Base-by-base conservation (phyloP, 2,888 invertebrate genomes). In the Ochlodes sylvanus region DNA sequence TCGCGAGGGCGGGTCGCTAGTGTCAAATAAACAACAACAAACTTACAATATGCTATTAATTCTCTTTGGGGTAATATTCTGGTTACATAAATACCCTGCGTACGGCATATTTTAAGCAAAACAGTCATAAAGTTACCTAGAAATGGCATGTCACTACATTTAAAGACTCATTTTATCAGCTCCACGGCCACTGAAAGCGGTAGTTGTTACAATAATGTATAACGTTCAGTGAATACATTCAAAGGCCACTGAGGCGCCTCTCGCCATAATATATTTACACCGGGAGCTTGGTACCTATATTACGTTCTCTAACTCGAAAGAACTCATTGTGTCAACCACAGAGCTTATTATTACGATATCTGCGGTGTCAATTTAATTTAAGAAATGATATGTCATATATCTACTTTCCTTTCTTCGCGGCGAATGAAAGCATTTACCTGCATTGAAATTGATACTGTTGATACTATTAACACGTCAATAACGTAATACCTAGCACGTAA, bases 201-300 rank as follows among this genome's bases (percentile, higher is more conserved):
- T 3, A 27, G 27, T 34, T 34, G 34, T 3, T 52, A 21, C 12
- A 52, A 52, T 12, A 34, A 52, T 21, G 19, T 12, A 52, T 21
- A 52, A 52, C 52, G 14, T 19, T 52, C 5, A 21, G 38, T 38
- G 38, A 38, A 38, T 38, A 52, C 69, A 54, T 52, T 70, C 69
- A 69, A 68, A 73, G 63, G 70, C 67, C 63, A 57, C 10, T 15
- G 34, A 68, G 41, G 61, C 60, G 68, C 71, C 71, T 61, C 70
- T 73, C 70, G 69, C 70, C 68, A 68, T 72, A 72, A 70, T 70
- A 63, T 70, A 70, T 70, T 57, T 41, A 17, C 17, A 12, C n/a
- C 38, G 57, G 55, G 19, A 12, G 21, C 56, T 56, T 56, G 17
- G 10, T 38, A 38, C 10, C 7, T 34, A 15, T 15, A 56, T 17